phyloP scores from a whole-genome alignment of 2,888 invertebrate genomes.

The Lepidocyrtinus sp. region DNA sequence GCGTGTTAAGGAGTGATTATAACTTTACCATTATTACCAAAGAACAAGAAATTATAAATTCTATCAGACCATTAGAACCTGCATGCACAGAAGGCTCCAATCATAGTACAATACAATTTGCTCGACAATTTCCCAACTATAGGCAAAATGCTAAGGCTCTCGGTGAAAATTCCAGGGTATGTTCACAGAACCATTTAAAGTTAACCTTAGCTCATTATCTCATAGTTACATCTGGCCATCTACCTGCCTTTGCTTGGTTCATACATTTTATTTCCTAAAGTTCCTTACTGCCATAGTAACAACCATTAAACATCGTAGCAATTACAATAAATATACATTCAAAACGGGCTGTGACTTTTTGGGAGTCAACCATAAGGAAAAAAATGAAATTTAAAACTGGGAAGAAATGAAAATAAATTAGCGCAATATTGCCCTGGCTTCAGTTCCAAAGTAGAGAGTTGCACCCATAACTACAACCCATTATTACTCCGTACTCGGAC shows the following conservation, averaged over 20 bases:
- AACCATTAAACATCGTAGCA: not conserved
- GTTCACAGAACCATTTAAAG: not conserved
- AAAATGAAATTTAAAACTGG: constrained; percentile 28
- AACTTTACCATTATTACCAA: no score
- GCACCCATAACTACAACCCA: constrained; percentile 30
- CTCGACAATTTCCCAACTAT: no score
- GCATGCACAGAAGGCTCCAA: no score
- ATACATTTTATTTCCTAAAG: not conserved
- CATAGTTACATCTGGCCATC: not conserved
- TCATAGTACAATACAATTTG: no score
- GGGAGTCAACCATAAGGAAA: constrained; percentile 17
- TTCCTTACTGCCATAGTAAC: not conserved
- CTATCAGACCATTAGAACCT: no score
- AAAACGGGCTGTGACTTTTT: constrained; percentile 23
- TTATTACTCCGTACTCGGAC: constrained; percentile 35
- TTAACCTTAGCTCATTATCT: not conserved
- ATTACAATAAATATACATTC: constrained; percentile 13
- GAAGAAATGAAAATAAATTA: constrained; percentile 31
- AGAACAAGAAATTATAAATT: no score
- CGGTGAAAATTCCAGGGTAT: constrained; percentile 29
- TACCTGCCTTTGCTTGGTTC: not conserved
- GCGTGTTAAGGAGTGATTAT: no score
- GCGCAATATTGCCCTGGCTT: not conserved
- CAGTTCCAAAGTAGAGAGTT: constrained; percentile 22
- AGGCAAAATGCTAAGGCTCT: no score